Evolutionary conservation across 2,888 invertebrate species (phyloP).

Genomic region (Lasioglossum oenotherae): DNA sequence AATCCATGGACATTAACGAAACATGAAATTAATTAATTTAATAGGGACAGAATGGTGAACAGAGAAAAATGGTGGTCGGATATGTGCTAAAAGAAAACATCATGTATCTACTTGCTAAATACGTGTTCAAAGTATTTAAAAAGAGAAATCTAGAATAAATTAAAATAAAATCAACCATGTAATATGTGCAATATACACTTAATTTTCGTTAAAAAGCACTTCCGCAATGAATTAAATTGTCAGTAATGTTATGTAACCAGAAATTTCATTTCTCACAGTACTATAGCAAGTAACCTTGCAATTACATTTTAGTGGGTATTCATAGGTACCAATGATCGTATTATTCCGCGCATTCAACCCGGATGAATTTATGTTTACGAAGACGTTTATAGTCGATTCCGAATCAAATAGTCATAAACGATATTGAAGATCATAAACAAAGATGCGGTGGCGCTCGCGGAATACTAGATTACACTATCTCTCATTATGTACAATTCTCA

Average conservation of each 20-base stretch:
- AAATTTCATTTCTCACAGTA: not conserved
- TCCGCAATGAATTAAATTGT: not conserved
- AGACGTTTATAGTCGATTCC: not conserved
- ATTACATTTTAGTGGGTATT: not conserved
- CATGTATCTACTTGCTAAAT: not conserved
- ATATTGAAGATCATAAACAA: not conserved
- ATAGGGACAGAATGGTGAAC: too few species aligned
- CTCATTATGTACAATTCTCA: not conserved
- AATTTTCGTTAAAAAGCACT: not conserved
- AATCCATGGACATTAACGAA: not conserved
- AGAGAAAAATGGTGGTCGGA: too few species aligned
- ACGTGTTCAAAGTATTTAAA: not conserved
- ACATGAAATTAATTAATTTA: not conserved
- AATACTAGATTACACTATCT: not conserved
- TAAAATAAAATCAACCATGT: not conserved
- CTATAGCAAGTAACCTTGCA: not conserved
- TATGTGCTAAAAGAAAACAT: not conserved
- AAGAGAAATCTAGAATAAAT: not conserved
- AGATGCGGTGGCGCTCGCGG: not conserved
- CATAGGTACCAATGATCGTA: not conserved
- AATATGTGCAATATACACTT: too few species aligned
- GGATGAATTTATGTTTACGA: not conserved
- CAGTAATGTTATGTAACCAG: not conserved
- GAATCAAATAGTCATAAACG: constrained; percentile 1
- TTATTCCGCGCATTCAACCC: not conserved